phyloP scores from a whole-genome alignment of 2,888 invertebrate genomes.

The Coecobrya sp. region DNA sequence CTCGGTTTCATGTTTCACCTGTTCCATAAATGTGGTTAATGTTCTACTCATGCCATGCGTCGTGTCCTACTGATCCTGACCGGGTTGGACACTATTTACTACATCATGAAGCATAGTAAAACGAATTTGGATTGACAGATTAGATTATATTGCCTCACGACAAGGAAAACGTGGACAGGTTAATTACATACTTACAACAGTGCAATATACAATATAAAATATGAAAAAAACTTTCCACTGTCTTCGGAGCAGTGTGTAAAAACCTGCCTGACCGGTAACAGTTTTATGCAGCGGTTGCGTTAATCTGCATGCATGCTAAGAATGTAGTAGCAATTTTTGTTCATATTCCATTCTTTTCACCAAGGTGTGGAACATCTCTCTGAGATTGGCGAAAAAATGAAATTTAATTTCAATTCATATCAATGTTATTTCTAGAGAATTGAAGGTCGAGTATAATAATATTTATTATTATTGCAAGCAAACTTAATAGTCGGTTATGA shows the following conservation, averaged over 20 bases:
- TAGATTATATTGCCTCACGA: background rate
- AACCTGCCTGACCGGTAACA: slow-evolving; percentile 27
- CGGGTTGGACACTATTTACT: background rate
- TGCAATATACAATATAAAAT: no score
- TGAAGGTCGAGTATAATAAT: no score
- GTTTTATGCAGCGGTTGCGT: background rate
- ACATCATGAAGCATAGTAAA: background rate
- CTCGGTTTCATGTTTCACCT: slow-evolving; percentile 52
- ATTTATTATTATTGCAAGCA: no score
- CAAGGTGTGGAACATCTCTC: no score
- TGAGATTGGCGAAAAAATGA: no score
- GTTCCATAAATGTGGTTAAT: slow-evolving; percentile 24
- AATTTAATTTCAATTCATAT: no score
- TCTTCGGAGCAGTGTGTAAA: background rate
- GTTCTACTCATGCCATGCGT: background rate
- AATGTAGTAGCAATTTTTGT: no score
- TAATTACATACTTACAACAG: background rate
- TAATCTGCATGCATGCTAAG: no score
- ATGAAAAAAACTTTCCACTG: background rate
- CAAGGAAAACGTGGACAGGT: background rate
- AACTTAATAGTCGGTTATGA: no score
- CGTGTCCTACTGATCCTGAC: slow-evolving; percentile 30
- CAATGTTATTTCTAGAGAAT: no score
- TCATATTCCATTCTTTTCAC: no score
- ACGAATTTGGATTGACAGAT: slow-evolving; percentile 32